Evolutionary conservation across 2,113 vertebrate genomes (phyloP), one percentile per base, ranked within the genome.

Genomic region (Macquaria australasica): DNA sequence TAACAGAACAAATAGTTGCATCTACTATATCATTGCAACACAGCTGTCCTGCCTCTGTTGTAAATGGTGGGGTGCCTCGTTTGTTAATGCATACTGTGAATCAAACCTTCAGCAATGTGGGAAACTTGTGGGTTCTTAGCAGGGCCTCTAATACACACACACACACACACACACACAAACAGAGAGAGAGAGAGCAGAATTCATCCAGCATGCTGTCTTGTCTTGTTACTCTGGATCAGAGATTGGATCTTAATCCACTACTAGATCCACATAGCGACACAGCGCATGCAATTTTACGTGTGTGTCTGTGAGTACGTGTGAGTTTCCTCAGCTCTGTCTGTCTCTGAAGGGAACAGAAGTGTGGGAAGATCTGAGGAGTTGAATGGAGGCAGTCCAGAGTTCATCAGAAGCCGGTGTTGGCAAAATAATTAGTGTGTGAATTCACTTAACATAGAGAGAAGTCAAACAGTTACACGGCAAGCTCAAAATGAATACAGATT

Each of bases 181-280:
- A 16, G 55, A 66, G 31, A 81, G 25, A 16, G 6, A 25, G 10
- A 56, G 39, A 72, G 56, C 59, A 78, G 68, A 82, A 89, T 91
- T 90, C 90, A 74, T 83, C 81, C 77, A 70, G 69, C 67, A 58
- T 89, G 82, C 86, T 64, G 83, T 74, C 67, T 79, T 91, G 88
- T 89, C 91, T 91, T 92, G 93, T 92, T 89, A 60, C 82, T 41
- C 39, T 85, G 67, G 91, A 94, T 87, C 81, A 84, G 83, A 90
- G 91, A 90, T 89, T 87, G 87, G 77, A 91, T 91, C 87, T 90
- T 94, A 94, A 95, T 94, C 93, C 90, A 87, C 90, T 80, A 89
- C 73, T 67, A 92, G 93, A 92, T 92, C 88, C 90, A 89, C 81
- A 88, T 5, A 87, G 83, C 41, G 75, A 88, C 89, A 88, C 64